These are phyloP conservation scores for Pseudococcus jackbeardsleyi DNA, from an alignment of 2,888 invertebrate genomes.

Conservation along the genomic window DNA sequence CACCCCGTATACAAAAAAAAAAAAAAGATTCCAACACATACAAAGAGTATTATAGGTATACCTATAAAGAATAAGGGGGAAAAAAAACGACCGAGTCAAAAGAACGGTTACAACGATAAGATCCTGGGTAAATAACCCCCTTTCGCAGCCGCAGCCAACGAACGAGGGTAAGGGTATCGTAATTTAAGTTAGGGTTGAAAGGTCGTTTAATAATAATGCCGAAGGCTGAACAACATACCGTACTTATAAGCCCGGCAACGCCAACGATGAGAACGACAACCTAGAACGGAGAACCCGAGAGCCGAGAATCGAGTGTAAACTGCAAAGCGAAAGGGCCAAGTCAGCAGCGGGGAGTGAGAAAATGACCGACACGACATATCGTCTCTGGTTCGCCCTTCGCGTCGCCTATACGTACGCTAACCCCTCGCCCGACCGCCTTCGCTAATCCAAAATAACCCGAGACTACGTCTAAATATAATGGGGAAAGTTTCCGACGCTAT, in stretches of 20 bases:
- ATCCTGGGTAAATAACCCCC: slow-evolving; percentile 63
- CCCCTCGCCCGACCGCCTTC: no score
- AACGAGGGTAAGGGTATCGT: slow-evolving; percentile 52
- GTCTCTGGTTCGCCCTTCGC: slow-evolving; percentile 48
- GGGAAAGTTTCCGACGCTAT: slow-evolving; percentile 65
- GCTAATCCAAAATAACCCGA: slow-evolving; percentile 16
- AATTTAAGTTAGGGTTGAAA: slow-evolving; percentile 63
- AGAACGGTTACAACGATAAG: slow-evolving; percentile 60
- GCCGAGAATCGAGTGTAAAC: neutral
- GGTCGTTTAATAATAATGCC: slow-evolving; percentile 65
- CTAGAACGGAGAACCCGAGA: neutral
- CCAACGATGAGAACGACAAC: slow-evolving; percentile 30
- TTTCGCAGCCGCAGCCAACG: neutral
- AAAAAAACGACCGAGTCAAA: slow-evolving; percentile 50
- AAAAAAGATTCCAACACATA: slow-evolving; percentile 36
- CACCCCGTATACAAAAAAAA: neutral
- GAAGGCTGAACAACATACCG: slow-evolving; percentile 64
- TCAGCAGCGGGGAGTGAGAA: slow-evolving; percentile 47
- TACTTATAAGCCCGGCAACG: slow-evolving; percentile 55
- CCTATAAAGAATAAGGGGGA: no score
- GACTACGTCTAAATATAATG: slow-evolving; percentile 61
- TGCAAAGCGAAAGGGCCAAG: neutral
- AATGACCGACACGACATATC: slow-evolving; percentile 65
- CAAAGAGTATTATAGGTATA: no score
- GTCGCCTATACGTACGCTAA: neutral